phyloP scores from a whole-genome alignment of 2,113 vertebrate species.

The Rhineura floridana region DNA sequence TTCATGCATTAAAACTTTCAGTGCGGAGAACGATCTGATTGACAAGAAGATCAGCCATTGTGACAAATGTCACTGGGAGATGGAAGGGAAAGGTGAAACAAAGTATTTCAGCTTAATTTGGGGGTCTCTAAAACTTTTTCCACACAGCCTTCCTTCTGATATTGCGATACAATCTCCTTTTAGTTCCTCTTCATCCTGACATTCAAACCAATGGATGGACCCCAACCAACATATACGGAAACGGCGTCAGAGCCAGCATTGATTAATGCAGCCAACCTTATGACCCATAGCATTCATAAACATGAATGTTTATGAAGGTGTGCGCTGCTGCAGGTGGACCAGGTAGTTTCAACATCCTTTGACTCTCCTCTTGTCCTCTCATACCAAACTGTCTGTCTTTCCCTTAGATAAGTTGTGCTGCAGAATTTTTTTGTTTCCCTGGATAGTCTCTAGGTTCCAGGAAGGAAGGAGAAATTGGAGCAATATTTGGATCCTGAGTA shows the following conservation, averaged over 20 bases:
- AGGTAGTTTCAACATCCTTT: not conserved
- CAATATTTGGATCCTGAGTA: not conserved
- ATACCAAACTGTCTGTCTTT: not conserved
- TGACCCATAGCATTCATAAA: not conserved
- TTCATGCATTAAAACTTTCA: not conserved
- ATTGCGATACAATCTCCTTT: not conserved
- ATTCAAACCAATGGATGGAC: not conserved
- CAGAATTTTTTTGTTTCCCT: not conserved
- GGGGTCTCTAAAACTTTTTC: not conserved
- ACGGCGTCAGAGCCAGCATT: not conserved
- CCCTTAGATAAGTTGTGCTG: not conserved
- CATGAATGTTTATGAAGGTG: no score
- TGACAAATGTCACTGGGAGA: not conserved
- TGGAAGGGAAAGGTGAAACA: not conserved
- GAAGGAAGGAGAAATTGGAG: not conserved
- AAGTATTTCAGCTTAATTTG: not conserved
- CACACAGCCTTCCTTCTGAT: not conserved
- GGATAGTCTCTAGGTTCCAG: not conserved
- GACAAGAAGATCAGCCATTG: not conserved
- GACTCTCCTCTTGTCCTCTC: not conserved
- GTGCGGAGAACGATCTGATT: not conserved
- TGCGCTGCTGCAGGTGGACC: not conserved
- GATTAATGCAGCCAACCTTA: no score
- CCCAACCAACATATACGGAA: not conserved
- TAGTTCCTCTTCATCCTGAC: not conserved